Conservation (phyloP, 1,140 invertebrate genomes). For the Drosophila kikkawai region DNA sequence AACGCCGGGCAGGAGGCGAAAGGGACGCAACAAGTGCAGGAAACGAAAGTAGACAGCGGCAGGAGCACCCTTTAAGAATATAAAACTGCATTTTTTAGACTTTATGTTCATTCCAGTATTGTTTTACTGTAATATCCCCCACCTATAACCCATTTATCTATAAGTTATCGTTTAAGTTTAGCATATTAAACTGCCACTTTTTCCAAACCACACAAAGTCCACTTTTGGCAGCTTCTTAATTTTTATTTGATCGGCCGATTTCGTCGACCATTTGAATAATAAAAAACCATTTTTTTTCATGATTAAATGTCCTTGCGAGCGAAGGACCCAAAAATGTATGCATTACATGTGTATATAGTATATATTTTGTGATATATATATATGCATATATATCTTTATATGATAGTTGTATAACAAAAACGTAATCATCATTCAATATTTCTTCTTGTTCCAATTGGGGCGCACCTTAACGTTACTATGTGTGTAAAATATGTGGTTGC, state of each 20-base stretch:
- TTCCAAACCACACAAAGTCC: slow-evolving; percentile 15
- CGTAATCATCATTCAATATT: slow-evolving; percentile 52
- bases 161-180: slow-evolving; percentile 19
- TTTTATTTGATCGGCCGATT: slow-evolving; percentile 66
- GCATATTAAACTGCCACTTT: background rate
- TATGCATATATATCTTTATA: slow-evolving; percentile 41
- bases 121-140: slow-evolving; percentile 11
- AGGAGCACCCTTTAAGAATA: slow-evolving; percentile 2
- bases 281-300: slow-evolving; percentile 77
- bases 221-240: slow-evolving; percentile 58
- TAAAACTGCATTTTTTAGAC: slow-evolving; percentile 34
- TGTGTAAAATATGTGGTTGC: slow-evolving; percentile 54
- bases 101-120: slow-evolving; percentile 23
- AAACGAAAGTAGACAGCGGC: slow-evolving; percentile 66
- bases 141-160: slow-evolving; percentile 4
- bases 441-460: slow-evolving; percentile 35
- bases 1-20: slow-evolving; percentile 73
- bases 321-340: slow-evolving; percentile 59
- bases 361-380: slow-evolving; percentile 64
- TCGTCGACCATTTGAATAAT: slow-evolving; percentile 57
- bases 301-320: slow-evolving; percentile 57
- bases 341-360: slow-evolving; percentile 51
- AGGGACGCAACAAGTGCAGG: slow-evolving; percentile 83
- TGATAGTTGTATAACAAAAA: slow-evolving; percentile 78
- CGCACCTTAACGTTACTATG: slow-evolving; percentile 33